Conservation (phyloP, 2,888 invertebrate genomes). For the Drosophila atripex region DNA sequence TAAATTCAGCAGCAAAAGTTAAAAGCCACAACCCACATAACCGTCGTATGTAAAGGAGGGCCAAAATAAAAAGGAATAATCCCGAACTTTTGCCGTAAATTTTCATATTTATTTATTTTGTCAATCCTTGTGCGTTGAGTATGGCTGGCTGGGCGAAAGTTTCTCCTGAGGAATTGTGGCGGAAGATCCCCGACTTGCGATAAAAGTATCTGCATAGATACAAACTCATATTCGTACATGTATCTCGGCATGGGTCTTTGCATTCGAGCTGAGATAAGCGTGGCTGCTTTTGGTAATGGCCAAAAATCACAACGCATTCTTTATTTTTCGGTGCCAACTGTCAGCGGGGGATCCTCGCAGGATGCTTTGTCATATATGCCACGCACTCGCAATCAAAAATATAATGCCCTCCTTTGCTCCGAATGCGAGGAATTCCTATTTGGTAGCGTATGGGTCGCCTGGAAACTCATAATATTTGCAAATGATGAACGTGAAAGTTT, state of each 20-base stretch:
- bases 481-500: constrained; percentile 79
- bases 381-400: constrained; percentile 75
- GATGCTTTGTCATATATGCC: constrained; percentile 38
- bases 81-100: constrained; percentile 72
- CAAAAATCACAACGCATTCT: constrained; percentile 72
- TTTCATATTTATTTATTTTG: constrained; percentile 80
- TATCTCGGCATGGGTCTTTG: constrained; percentile 33
- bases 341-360: constrained; percentile 21
- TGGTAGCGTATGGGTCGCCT: constrained; percentile 46
- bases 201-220: constrained; percentile 67
- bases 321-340: constrained; percentile 44
- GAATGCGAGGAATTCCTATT: constrained; percentile 15
- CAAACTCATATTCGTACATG: constrained; percentile 29
- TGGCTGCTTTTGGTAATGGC: constrained; percentile 65
- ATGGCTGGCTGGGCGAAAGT: constrained; percentile 65
- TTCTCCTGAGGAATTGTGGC: constrained; percentile 37
- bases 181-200: constrained; percentile 61
- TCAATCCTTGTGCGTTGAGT: constrained; percentile 71
- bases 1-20: constrained; percentile 71
- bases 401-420: constrained; percentile 45
- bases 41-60: constrained; percentile 4
- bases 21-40: constrained; percentile 57
- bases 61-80: constrained; percentile 35
- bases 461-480: constrained; percentile 77
- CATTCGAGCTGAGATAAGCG: constrained; percentile 36